phyloP scores from a whole-genome alignment of 2,888 invertebrate genomes.

The Lacanobia oleracea region DNA sequence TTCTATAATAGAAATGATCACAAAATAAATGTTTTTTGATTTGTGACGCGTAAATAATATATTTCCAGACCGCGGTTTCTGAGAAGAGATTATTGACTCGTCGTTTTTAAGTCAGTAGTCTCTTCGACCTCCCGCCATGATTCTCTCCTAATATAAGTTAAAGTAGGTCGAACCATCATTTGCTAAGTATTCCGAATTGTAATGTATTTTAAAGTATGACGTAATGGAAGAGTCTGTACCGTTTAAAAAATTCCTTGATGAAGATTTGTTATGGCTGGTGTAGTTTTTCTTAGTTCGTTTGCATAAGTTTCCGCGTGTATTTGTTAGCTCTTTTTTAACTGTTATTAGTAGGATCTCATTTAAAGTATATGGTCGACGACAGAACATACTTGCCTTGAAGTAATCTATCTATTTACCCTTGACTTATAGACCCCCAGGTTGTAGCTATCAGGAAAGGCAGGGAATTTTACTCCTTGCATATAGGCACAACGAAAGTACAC shows the following conservation, averaged over 20 bases:
- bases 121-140: conserved; percentile 55
- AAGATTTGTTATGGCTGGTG: neutral
- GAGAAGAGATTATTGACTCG: too few species aligned
- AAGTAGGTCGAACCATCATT: conserved; percentile 49
- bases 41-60: neutral
- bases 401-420: too few species aligned
- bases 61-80: neutral
- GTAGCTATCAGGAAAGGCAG: too few species aligned
- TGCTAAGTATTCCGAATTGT: conserved; percentile 33
- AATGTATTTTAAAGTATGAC: conserved; percentile 49
- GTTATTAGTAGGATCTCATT: too few species aligned
- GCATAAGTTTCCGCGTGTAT: neutral
- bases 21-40: neutral
- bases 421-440: too few species aligned
- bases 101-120: conserved; percentile 2
- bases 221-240: neutral
- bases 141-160: conserved; percentile 27
- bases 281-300: neutral
- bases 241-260: neutral
- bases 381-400: too few species aligned
- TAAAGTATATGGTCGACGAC: too few species aligned
- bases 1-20: too few species aligned
- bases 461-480: too few species aligned
- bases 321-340: too few species aligned
- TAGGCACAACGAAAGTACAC: too few species aligned